phyloP scores from a whole-genome alignment of 2,888 invertebrate genomes.

The Noctua pronuba region DNA sequence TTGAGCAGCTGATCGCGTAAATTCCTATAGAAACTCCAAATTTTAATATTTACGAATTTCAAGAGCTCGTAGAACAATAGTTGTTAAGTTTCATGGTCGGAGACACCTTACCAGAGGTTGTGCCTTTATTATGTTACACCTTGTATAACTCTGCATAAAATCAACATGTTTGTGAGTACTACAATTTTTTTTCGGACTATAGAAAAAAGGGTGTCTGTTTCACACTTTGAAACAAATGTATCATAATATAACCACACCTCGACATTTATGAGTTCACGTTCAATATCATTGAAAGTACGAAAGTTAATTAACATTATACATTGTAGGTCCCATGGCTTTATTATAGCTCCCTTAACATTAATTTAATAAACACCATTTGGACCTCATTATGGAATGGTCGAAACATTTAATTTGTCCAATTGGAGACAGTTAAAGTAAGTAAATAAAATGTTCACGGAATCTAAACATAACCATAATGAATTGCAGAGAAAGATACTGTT shows the following conservation, averaged over 20 bases:
- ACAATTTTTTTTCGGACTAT: background rate
- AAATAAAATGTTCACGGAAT: background rate
- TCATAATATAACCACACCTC: slow-evolving; percentile 28
- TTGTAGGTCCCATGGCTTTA: background rate
- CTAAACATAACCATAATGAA: background rate
- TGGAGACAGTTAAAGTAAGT: background rate
- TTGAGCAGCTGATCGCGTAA: too few species aligned
- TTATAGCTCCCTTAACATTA: slow-evolving; percentile 29
- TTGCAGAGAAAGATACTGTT: background rate
- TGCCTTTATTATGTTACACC: too few species aligned
- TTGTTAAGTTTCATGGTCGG: background rate
- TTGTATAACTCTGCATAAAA: background rate
- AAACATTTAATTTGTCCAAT: slow-evolving; percentile 1
- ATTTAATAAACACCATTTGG: slow-evolving; percentile 29
- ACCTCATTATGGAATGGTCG: slow-evolving; percentile 14
- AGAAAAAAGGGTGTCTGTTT: background rate
- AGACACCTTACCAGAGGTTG: background rate
- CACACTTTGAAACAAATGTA: background rate
- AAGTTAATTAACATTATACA: slow-evolving; percentile 35
- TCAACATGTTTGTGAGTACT: background rate
- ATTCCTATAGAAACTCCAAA: background rate
- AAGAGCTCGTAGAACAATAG: background rate
- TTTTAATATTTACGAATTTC: background rate
- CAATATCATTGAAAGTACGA: slow-evolving; percentile 24
- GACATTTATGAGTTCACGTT: slow-evolving; percentile 12